These are phyloP conservation scores for Motacilla tschutschensis DNA, from an alignment of 2,113 vertebrate genomes.

Conservation along the genomic window DNA sequence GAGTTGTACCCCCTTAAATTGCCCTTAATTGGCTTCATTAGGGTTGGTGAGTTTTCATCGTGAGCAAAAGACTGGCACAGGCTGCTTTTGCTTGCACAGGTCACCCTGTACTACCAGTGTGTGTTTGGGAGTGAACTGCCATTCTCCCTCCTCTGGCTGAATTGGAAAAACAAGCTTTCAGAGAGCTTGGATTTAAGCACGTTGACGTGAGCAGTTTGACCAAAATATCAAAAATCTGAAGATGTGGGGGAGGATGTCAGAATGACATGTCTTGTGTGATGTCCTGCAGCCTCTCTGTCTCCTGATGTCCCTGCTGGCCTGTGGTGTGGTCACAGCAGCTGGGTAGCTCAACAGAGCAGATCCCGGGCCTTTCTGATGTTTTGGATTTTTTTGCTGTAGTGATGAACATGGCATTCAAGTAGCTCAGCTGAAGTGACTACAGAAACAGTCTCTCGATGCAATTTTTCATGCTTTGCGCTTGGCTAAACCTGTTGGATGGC, in stretches of 20 bases:
- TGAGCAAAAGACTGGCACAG: background rate
- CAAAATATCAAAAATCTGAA: background rate
- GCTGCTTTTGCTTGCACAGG: background rate
- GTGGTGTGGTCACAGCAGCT: background rate
- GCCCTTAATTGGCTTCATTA: no score
- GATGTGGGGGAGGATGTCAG: background rate
- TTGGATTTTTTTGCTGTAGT: background rate
- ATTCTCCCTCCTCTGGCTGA: background rate
- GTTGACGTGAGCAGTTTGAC: background rate
- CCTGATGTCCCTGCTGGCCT: background rate
- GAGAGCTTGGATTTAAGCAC: background rate
- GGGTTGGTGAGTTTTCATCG: background rate
- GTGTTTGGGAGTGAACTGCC: background rate
- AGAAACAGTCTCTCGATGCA: conserved; percentile 6
- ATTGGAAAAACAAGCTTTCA: background rate
- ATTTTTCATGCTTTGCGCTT: conserved; percentile 22
- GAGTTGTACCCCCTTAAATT: no score
- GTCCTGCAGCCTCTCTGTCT: background rate
- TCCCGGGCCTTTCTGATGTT: background rate
- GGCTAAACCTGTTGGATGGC: conserved; percentile 22
- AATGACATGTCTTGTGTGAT: background rate
- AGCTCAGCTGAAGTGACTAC: background rate
- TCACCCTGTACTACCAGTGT: fast-evolving
- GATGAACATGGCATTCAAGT: background rate
- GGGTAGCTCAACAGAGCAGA: background rate